A percentile compares a stretch with the other conserved stretches of the same genome.
phyloP scores from a whole-genome alignment of 1,140 invertebrate genomes.

The Ridgeia piscesae region DNA sequence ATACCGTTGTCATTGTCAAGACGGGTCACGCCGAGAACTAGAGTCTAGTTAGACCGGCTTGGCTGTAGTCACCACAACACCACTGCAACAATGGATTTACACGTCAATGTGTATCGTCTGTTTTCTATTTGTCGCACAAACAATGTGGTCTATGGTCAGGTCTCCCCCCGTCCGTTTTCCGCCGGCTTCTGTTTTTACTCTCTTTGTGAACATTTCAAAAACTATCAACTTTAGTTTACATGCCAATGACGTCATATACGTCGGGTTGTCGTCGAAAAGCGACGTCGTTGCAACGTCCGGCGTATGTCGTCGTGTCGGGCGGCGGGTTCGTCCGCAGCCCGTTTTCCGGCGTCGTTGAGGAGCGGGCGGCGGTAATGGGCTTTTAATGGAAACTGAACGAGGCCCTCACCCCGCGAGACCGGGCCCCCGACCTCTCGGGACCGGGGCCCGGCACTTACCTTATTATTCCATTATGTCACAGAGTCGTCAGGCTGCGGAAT shows the following conservation, averaged over 20 bases:
- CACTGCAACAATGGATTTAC: background rate
- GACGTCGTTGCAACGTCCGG: background rate
- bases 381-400: background rate
- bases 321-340: background rate
- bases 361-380: background rate
- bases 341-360: background rate
- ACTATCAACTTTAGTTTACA: background rate
- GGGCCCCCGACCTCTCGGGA: background rate
- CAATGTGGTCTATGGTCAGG: no score
- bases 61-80: background rate
- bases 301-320: background rate
- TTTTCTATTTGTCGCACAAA: no score
- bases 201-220: no score
- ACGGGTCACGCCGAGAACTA: background rate
- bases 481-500: background rate
- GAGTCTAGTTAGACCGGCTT: background rate
- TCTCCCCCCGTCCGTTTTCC: no score
- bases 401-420: background rate
- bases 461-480: background rate
- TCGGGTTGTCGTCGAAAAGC: background rate
- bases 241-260: background rate
- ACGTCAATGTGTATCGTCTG: background rate
- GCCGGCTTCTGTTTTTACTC: no score
- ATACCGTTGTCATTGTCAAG: background rate
- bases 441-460: background rate